phyloP scores from a whole-genome alignment of 2,113 vertebrate species.

The Serinus canaria region DNA sequence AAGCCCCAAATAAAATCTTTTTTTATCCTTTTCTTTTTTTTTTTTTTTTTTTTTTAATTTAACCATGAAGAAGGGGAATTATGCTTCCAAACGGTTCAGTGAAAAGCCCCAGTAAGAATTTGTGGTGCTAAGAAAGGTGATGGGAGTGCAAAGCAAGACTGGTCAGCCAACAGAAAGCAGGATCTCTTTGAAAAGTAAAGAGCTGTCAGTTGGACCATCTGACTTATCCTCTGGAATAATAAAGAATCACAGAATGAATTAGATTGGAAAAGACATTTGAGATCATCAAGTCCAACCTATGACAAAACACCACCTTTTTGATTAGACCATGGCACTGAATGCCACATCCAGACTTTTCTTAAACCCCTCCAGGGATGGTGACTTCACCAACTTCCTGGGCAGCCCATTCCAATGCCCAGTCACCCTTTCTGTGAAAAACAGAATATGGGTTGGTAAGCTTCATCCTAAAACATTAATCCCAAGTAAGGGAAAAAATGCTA shows the following conservation, averaged over 20 bases:
- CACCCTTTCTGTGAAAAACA: not conserved
- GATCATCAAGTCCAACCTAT: not conserved
- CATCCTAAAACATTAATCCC: not conserved
- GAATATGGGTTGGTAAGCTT: not conserved
- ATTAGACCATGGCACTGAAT: not conserved
- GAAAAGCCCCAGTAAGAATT: not conserved
- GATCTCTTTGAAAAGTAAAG: not conserved
- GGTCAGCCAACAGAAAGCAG: not conserved
- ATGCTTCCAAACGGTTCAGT: not conserved
- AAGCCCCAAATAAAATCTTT: rapidly evolving
- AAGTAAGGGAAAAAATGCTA: not conserved
- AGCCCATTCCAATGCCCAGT: not conserved
- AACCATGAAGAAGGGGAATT: rapidly evolving
- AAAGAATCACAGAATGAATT: not conserved
- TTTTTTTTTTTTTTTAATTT: not conserved
- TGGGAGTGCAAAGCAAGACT: not conserved
- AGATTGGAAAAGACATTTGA: not conserved
- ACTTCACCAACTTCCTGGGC: not conserved
- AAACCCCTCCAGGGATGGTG: not conserved
- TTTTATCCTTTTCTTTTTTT: not conserved
- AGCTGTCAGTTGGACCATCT: not conserved
- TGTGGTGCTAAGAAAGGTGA: not conserved
- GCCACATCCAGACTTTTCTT: not conserved
- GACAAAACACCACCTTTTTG: not conserved
- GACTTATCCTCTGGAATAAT: not conserved